Evolutionary conservation across 1,140 invertebrate species (phyloP), one percentile per base, ranked within the genome.

Genomic region (Pseudomyrmex pallidus): DNA sequence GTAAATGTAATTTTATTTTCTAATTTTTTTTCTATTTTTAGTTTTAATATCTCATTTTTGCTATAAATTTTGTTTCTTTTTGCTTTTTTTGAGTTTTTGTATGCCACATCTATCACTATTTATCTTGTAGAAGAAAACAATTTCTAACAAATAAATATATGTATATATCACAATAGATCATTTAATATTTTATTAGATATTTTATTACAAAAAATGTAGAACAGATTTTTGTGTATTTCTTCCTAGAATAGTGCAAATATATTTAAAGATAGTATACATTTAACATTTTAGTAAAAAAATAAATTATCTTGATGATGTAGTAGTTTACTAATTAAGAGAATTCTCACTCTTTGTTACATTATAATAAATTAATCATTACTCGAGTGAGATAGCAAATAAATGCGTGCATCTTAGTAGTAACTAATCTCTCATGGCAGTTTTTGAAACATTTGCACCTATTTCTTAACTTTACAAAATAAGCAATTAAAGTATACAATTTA

Each of bases 211-310:
- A 46, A 50, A 59, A 46, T 46, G 59, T 46, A 10, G 5, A 20
- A 73, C 35, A 57, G 50, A 57, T 1, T 54, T 25, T 54, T 70
- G 7, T 54, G 15, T 5, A 35, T 5, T 70, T 25, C 13, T 35
- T 56, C 12, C 25, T 48, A 70, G 59, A 70, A 25, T 70, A 70
- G 15, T 50, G 7, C 12, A 8, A 17, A 15, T 70, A 7, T 77
- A 7, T 59, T 35, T 35, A 35, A 15, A 17, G 12, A 12, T n/a
- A n/a, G 46, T 25, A 25, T n/a, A 35, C 35, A 54, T 52, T 7
- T 52, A 13, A 20, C 13, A 68, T 12, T 12, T 68, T 54, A 35
- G 22, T 70, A 78, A 52, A 78, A 83, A 83, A 83, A 83, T 83
- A 83, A 78, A 22, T 83, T 67, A 83, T 77, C 52, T 83, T 54